Base-by-base conservation (phyloP, 1,140 invertebrate genomes). In the Drosophila leontia region DNA sequence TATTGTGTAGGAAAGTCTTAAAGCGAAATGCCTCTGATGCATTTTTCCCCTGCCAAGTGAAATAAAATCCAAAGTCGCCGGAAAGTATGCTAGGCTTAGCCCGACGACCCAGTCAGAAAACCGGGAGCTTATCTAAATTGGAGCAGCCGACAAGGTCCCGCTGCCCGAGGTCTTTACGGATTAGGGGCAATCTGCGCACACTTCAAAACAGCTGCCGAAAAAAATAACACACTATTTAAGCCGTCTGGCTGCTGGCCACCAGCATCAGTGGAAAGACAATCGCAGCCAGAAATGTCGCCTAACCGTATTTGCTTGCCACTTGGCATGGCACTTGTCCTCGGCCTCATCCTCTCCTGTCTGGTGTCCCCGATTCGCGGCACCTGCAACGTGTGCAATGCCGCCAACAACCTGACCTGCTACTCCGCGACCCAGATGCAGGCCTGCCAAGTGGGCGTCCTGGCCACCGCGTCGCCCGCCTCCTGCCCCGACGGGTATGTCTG, bases 401-500 rank as follows among this genome's bases (percentile, higher is more conserved):
- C 64, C 45, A 91, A 77, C 70, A 80, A 50, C 41, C 41, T 92
- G 65, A 77, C 84, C 53, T 92, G 91, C 65, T 91, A 91, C 37
- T 91, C 91, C 39, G 3, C 47, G 17, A 90, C 65, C n/a, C 72
- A 92, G 56, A 69, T 72, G 34, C 76, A 90, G 56, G 70, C 80
- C 8, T 92, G 91, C 51, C 67, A 87, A 48, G 74, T 45, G 8
- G 59, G 53, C 39, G 60, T 63, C 53, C 15, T 72, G 29, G 80
- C 91, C 51, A 85, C 50, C 19, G 75, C 58, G 9, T 29, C 37
- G 1, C 67, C 75, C 35, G 41, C 35, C 23, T 23, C n/a, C 41
- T 92, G 91, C 17, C 91, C 91, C 19, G 37, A 41, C 6, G 86
- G 77, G 44, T 82, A 85, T 48, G 67, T 85, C 17, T 92, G 91